Evolutionary conservation across 2,888 invertebrate species (phyloP).

Genomic region (Muscina levida): DNA sequence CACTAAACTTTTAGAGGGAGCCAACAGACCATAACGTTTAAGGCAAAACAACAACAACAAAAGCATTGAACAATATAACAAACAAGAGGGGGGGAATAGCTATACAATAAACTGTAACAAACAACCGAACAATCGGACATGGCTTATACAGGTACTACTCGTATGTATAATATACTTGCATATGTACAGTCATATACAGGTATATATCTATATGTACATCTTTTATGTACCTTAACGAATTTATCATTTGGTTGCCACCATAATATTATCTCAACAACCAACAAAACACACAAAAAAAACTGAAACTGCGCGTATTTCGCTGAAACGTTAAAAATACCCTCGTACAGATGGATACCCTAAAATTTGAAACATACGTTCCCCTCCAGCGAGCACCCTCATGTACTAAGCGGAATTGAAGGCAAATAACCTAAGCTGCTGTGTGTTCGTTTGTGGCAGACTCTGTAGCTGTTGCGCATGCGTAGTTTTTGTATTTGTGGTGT

Average conservation of each 20-base stretch:
- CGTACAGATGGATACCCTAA: neutral
- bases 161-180: too few species aligned
- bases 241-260: too few species aligned
- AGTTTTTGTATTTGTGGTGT: constrained; percentile 33
- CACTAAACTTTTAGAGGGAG: constrained; percentile 13
- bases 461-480: constrained; percentile 49
- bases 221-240: too few species aligned
- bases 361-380: constrained; percentile 53
- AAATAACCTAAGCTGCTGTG: constrained; percentile 37
- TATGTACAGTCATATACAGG: too few species aligned
- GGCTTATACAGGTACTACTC: constrained; percentile 31
- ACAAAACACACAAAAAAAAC: constrained; percentile 57
- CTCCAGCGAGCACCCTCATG: constrained; percentile 64
- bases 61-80: constrained; percentile 27
- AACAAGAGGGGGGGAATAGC: constrained; percentile 34
- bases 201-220: too few species aligned
- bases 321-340: constrained; percentile 13
- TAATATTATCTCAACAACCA: constrained; percentile 29
- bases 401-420: constrained; percentile 10
- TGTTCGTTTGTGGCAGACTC: constrained; percentile 21
- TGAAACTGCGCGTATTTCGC: constrained; percentile 5
- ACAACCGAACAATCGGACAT: constrained; percentile 10
- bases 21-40: constrained; percentile 62
- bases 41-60: constrained; percentile 50
- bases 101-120: constrained; percentile 45